Evolutionary conservation across 2,797 vertebrate genomes (phyloP).

Genomic region (Sebastes goodei): DNA sequence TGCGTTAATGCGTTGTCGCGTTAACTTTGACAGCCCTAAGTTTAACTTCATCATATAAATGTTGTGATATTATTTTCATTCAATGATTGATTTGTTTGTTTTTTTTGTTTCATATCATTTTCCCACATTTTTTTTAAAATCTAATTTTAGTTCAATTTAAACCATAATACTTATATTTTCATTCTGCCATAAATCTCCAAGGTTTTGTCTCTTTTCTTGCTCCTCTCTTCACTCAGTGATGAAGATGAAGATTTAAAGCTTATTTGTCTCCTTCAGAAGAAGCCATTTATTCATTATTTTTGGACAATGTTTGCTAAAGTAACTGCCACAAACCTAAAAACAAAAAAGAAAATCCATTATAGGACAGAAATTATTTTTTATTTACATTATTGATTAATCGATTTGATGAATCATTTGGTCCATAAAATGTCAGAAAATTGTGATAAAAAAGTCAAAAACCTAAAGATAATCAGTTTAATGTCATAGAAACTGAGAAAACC

Average conservation of each 20-base stretch:
- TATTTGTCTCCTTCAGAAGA: neutral
- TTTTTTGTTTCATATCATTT: neutral
- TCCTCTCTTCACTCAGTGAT: neutral
- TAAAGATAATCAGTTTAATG: neutral
- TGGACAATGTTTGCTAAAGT: neutral
- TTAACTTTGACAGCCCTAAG: no score
- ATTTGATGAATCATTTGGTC: neutral
- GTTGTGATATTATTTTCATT: neutral
- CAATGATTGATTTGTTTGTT: no score
- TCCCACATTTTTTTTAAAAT: neutral
- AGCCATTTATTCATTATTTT: neutral
- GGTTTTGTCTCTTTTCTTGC: neutral
- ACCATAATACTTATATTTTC: neutral
- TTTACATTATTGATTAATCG: neutral
- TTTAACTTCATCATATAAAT: no score
- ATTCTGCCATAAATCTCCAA: neutral
- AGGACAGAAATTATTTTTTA: neutral
- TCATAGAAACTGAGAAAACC: neutral
- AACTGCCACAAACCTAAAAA: neutral
- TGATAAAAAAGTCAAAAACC: neutral
- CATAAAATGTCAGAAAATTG: neutral
- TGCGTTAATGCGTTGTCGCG: accelerated
- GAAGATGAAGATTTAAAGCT: neutral
- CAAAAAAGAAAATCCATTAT: neutral
- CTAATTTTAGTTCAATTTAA: neutral